Evolutionary conservation across 2,797 vertebrate species (phyloP).

Genomic region (Gymnothorax reevesii): DNA sequence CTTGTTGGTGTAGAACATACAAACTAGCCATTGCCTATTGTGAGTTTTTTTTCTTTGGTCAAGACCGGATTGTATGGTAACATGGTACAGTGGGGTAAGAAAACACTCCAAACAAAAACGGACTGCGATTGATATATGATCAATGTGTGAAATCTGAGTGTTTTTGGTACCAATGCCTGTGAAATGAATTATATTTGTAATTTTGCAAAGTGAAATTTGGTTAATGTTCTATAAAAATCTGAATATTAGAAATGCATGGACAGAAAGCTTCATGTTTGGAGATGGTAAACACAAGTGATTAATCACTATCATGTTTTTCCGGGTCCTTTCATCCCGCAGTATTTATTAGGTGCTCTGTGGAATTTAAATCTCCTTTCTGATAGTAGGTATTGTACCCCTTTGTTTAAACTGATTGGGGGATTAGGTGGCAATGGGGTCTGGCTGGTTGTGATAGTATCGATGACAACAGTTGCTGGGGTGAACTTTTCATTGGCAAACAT

Average conservation of each 20-base stretch:
- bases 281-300: neutral
- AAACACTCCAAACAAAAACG: too few relatives aligned
- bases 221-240: neutral
- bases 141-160: too few relatives aligned
- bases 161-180: too few relatives aligned
- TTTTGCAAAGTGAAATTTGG: neutral
- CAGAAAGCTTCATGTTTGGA: neutral
- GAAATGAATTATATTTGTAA: too few relatives aligned
- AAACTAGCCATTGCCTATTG: too few relatives aligned
- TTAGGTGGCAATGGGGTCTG: slow-evolving; percentile 11
- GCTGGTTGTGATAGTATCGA: slow-evolving; percentile 4
- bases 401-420: slow-evolving; percentile 22
- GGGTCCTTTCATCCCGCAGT: slow-evolving; percentile 15
- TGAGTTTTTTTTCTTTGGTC: too few relatives aligned
- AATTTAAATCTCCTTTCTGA: slow-evolving; percentile 13
- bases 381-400: slow-evolving; percentile 16
- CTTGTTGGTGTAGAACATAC: neutral
- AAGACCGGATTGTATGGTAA: too few relatives aligned
- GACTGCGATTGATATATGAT: too few relatives aligned
- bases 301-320: neutral
- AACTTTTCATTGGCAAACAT: slow-evolving; percentile 36
- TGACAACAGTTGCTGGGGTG: neutral
- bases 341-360: slow-evolving; percentile 29
- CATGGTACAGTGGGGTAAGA: too few relatives aligned
- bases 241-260: neutral